A percentile compares a stretch with the other conserved stretches of the same genome.
Evolutionary conservation across 2,888 invertebrate genomes (phyloP).

Genomic region (Euzophera pinguis): DNA sequence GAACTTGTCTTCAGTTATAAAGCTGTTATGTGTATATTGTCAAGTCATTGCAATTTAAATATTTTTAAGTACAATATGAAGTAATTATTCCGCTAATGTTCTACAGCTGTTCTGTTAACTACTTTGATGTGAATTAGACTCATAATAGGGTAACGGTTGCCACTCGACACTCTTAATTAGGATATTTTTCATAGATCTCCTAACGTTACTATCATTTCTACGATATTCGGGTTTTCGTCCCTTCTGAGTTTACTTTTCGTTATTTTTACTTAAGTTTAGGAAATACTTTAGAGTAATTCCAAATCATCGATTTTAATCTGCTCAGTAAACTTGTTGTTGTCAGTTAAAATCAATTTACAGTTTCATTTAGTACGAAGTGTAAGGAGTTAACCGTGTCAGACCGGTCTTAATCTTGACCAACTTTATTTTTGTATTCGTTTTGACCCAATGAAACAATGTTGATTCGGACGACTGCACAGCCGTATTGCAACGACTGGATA

Average conservation of each 20-base stretch:
- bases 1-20: slow-evolving; percentile 6
- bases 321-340: no score
- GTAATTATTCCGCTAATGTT: slow-evolving; percentile 2
- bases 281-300: no score
- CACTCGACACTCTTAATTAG: no score
- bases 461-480: slow-evolving; percentile 2
- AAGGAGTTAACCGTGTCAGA: slow-evolving; percentile 11
- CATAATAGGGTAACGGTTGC: no score
- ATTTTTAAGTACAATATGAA: neutral
- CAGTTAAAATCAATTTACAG: slow-evolving; percentile 2
- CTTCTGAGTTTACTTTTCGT: no score
- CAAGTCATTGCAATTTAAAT: slow-evolving; percentile 14
- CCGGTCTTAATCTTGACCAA: slow-evolving; percentile 8
- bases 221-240: no score
- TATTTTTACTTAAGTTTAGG: no score
- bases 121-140: no score
- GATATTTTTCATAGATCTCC: no score
- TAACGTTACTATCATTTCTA: no score
- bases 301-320: no score
- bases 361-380: neutral
- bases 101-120: no score
- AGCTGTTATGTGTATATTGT: slow-evolving; percentile 1
- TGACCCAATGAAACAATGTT: slow-evolving; percentile 5
- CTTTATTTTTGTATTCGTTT: slow-evolving; percentile 13
- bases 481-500: neutral